Percentiles rank a stretch among this genome's conserved stretches.
These are phyloP conservation scores for Timandra comae DNA, from an alignment of 2,888 invertebrate genomes.

Conservation along the genomic window DNA sequence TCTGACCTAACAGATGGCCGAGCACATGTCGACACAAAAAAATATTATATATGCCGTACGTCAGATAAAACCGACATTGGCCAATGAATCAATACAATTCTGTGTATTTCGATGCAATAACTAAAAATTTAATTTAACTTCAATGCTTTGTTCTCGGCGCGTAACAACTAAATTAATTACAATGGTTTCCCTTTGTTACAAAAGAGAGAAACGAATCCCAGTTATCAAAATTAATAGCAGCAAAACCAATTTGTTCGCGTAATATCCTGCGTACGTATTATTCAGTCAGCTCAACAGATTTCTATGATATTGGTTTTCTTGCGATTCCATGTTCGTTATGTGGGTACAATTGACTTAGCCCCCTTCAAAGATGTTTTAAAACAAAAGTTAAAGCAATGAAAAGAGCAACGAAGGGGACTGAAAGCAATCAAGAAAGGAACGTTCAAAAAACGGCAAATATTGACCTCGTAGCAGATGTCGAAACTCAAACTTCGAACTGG, in stretches of 20 bases:
- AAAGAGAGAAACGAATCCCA: slow-evolving; percentile 75
- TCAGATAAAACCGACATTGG: slow-evolving; percentile 6
- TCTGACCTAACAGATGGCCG: slow-evolving; percentile 70
- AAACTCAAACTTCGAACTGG: slow-evolving; percentile 62
- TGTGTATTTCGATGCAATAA: slow-evolving; percentile 16
- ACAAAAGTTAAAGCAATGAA: slow-evolving; percentile 34
- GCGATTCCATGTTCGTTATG: slow-evolving; percentile 32
- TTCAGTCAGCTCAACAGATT: slow-evolving; percentile 52
- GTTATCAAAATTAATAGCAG: slow-evolving; percentile 75
- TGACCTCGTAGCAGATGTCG: slow-evolving; percentile 74
- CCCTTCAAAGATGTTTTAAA: slow-evolving; percentile 26
- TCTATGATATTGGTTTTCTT: slow-evolving; percentile 46
- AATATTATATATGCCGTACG: slow-evolving; percentile 24
- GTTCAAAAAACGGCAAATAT: slow-evolving; percentile 65
- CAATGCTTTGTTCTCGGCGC: slow-evolving; percentile 47
- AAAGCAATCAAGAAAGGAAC: slow-evolving; percentile 46
- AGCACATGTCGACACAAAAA: slow-evolving; percentile 61
- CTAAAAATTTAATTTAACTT: slow-evolving; percentile 43
- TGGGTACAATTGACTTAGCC: slow-evolving; percentile 7
- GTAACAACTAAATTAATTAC: slow-evolving; percentile 69
- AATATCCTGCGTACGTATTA: slow-evolving; percentile 58
- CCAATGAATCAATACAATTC: slow-evolving; percentile 9
- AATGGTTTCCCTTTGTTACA: slow-evolving; percentile 74
- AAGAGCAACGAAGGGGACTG: slow-evolving; percentile 38
- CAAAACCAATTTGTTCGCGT: slow-evolving; percentile 71